Evolutionary conservation across 2,113 vertebrate genomes (phyloP).

Genomic region (Emydura subglobosa): DNA sequence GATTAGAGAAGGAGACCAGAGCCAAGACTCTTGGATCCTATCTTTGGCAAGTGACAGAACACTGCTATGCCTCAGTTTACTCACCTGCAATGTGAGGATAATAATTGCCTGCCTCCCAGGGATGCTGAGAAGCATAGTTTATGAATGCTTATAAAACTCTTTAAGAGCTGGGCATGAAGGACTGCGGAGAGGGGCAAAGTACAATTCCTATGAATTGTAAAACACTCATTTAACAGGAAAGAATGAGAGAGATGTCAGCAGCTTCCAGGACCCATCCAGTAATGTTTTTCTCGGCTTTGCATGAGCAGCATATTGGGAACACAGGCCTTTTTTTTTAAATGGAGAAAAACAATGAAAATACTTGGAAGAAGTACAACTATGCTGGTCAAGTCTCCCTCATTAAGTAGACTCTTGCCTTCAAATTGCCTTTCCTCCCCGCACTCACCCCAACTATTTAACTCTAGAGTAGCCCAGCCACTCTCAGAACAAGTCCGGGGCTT

Average conservation of each 20-base stretch:
- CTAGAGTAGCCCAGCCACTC: not conserved
- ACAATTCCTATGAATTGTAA: not conserved
- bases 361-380: not conserved
- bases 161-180: rapidly evolving
- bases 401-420: slow-evolving; percentile 5
- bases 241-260: not conserved
- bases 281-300: not conserved
- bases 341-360: slow-evolving; percentile 32
- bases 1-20: not conserved
- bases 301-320: not conserved
- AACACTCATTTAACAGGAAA: rapidly evolving
- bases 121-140: not conserved
- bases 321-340: not conserved
- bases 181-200: not conserved
- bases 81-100: rapidly evolving
- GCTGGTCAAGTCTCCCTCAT: slow-evolving; percentile 32
- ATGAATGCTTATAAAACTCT: rapidly evolving
- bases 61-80: slow-evolving; percentile 1
- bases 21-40: not conserved
- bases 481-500: not conserved
- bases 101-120: not conserved
- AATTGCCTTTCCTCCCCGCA: not conserved
- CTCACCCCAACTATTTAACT: not conserved
- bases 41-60: not conserved
- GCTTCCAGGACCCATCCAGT: rapidly evolving